phyloP scores from a whole-genome alignment of 2,113 vertebrate species.

The Nanger granti region DNA sequence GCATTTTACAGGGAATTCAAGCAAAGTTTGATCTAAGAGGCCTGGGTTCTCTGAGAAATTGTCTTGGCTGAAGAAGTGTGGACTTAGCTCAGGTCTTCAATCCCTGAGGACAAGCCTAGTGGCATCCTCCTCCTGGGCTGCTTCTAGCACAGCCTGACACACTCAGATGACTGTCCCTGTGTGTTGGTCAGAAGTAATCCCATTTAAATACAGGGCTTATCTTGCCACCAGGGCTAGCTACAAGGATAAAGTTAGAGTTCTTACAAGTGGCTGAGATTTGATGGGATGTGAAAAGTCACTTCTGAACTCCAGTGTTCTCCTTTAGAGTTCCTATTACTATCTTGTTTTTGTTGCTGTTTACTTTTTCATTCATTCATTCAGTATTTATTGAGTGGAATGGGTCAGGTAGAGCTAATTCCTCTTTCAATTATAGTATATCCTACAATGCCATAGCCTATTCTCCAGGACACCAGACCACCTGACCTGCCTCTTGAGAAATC shows the following conservation, averaged over 20 bases:
- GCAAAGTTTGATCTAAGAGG: neutral
- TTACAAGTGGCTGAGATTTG: neutral
- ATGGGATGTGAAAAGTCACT: neutral
- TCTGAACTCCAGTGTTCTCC: neutral
- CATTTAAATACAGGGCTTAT: neutral
- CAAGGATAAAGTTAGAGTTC: neutral
- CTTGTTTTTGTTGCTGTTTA: neutral
- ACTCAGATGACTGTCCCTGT: too few species aligned
- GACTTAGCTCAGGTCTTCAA: neutral
- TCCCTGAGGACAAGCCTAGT: neutral
- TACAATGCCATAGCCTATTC: neutral
- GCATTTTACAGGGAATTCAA: constrained; percentile 9
- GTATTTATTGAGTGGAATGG: neutral
- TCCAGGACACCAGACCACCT: neutral
- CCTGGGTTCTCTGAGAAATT: neutral
- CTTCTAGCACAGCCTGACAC: neutral
- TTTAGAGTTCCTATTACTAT: neutral
- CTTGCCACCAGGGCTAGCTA: neutral
- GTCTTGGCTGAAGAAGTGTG: neutral
- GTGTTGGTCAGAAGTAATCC: neutral
- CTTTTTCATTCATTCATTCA: neutral
- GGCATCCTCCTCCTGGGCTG: neutral
- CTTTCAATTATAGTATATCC: neutral
- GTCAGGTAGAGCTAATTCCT: neutral
- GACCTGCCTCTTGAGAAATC: too few species aligned